Percentiles rank a stretch among this genome's conserved stretches.
These are phyloP conservation scores for Abrostola tripartita DNA, from an alignment of 2,888 invertebrate species.

Conservation along the genomic window DNA sequence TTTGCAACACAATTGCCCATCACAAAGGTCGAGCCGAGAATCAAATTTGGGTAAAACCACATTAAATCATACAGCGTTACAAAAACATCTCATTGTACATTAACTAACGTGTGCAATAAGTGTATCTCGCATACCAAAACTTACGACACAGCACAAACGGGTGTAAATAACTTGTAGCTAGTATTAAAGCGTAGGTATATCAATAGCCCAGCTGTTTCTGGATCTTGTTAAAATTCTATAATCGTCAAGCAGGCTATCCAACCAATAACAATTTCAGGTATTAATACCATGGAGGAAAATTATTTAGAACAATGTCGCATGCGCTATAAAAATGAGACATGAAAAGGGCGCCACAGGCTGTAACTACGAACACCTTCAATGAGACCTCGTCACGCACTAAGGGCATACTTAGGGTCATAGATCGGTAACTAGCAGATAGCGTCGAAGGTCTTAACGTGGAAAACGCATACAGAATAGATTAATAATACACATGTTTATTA, in stretches of 20 bases:
- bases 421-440: slow-evolving; percentile 67
- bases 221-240: slow-evolving; percentile 51
- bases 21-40: slow-evolving; percentile 52
- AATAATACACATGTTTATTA: slow-evolving; percentile 61
- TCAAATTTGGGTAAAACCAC: slow-evolving; percentile 41
- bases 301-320: slow-evolving; percentile 69
- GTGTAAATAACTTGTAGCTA: slow-evolving; percentile 31
- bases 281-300: slow-evolving; percentile 64
- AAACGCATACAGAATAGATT: slow-evolving; percentile 76
- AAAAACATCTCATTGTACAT: slow-evolving; percentile 34
- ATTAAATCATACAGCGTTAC: slow-evolving; percentile 42
- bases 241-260: slow-evolving; percentile 47
- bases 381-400: slow-evolving; percentile 83
- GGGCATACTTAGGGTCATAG: slow-evolving; percentile 80
- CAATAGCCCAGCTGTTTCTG: slow-evolving; percentile 37
- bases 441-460: slow-evolving; percentile 70
- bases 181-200: slow-evolving; percentile 19
- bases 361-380: slow-evolving; percentile 61
- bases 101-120: slow-evolving; percentile 25
- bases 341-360: slow-evolving; percentile 67
- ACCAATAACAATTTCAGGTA: slow-evolving; percentile 47
- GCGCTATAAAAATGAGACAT: slow-evolving; percentile 75
- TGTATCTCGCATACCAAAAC: slow-evolving; percentile 17
- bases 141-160: slow-evolving; percentile 19
- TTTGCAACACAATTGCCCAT: slow-evolving; percentile 44